A percentile compares a stretch with the other conserved stretches of the same genome.
Conservation (phyloP, 2,113 vertebrate genomes). For the Mobula birostris region DNA sequence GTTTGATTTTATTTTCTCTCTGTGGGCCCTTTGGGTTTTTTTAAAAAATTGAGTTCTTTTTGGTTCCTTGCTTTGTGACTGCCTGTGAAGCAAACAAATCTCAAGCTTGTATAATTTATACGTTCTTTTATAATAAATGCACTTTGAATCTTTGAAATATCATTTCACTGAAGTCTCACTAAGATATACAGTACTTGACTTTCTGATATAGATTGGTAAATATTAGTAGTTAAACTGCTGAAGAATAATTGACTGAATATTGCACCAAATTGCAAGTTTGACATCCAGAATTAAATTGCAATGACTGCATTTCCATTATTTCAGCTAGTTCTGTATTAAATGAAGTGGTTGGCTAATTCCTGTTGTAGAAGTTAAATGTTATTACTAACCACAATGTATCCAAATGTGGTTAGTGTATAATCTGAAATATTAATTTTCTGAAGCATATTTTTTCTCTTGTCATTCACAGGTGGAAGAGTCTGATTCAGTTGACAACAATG, state of each 20-base stretch:
- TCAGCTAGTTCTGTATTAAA: background rate
- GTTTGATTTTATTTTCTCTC: too few species aligned
- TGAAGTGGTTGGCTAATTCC: background rate
- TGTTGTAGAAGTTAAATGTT: background rate
- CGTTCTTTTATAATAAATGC: too few species aligned
- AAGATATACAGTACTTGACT: background rate
- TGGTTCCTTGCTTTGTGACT: too few species aligned
- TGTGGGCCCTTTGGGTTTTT: too few species aligned
- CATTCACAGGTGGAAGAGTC: constrained; percentile 56
- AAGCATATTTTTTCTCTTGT: background rate
- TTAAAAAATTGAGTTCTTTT: too few species aligned
- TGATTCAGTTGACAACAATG: constrained; percentile 68
- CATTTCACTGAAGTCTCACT: background rate
- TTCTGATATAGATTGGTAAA: background rate
- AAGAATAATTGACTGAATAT: background rate
- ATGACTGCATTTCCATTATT: background rate
- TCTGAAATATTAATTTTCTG: background rate
- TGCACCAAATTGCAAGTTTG: background rate
- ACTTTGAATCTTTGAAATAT: background rate
- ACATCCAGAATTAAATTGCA: background rate
- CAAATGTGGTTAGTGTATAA: too few species aligned
- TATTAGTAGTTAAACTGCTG: background rate
- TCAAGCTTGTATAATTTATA: too few species aligned
- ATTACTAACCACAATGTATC: background rate
- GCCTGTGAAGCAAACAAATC: too few species aligned